Conservation (phyloP, 2,113 vertebrate species). For the Lycaon pictus region DNA sequence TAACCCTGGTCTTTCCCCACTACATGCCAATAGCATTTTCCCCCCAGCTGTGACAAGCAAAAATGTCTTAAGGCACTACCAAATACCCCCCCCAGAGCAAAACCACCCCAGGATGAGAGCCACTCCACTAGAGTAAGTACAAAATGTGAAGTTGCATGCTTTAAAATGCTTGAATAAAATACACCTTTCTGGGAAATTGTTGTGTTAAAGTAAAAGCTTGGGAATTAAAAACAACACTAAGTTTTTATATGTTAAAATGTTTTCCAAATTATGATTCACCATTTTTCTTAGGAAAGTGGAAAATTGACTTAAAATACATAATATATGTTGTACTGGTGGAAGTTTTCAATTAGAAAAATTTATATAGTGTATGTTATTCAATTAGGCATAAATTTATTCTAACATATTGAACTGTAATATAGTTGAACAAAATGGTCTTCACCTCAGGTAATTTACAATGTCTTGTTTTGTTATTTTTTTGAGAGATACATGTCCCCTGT, state of each 20-base stretch:
- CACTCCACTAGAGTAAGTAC: neutral
- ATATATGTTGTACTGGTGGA: constrained; percentile 28
- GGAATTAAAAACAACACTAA: constrained; percentile 18
- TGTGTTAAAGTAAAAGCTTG: neutral
- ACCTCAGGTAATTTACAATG: constrained; percentile 3
- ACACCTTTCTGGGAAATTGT: neutral
- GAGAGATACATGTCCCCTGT: neutral
- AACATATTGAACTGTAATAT: neutral
- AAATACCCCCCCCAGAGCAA: neutral
- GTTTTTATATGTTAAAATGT: neutral
- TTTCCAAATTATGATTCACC: constrained; percentile 45
- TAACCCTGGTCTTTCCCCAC: neutral
- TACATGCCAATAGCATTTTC: neutral
- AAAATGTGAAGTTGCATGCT: neutral
- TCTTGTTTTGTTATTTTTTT: constrained; percentile 17
- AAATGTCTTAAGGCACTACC: neutral
- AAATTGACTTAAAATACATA: constrained; percentile 50
- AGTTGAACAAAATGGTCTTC: neutral
- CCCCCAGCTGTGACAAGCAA: neutral
- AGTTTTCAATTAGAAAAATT: constrained; percentile 55
- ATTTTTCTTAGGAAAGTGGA: neutral
- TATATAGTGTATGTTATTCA: neutral
- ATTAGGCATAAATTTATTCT: constrained; percentile 60
- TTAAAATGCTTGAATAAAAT: constrained; percentile 22
- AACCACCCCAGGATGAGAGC: neutral